Evolutionary conservation across 2,797 vertebrate species (phyloP).

Genomic region (Esox masquinongy): DNA sequence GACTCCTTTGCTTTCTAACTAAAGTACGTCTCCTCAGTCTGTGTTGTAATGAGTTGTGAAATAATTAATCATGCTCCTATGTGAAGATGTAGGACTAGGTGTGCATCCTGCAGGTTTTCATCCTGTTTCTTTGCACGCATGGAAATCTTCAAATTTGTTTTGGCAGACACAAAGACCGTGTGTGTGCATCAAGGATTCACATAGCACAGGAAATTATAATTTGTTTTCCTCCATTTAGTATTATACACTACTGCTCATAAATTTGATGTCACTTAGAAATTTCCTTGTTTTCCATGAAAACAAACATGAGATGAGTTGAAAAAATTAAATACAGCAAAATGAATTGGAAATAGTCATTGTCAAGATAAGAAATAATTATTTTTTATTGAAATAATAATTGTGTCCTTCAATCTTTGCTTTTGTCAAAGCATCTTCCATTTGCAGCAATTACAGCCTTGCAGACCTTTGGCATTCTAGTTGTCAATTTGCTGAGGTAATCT

Average conservation of each 20-base stretch:
- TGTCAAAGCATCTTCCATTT: no score
- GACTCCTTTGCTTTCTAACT: conserved; percentile 5
- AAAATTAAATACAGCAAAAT: no score
- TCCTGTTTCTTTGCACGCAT: neutral
- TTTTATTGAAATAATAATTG: no score
- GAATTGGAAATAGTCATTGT: no score
- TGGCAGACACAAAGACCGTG: neutral
- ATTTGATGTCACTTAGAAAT: no score
- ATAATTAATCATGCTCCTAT: conserved; percentile 21
- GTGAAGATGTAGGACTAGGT: neutral
- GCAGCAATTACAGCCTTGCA: no score
- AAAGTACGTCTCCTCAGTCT: conserved; percentile 3
- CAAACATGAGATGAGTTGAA: no score
- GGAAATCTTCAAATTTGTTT: neutral
- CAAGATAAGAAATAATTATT: no score
- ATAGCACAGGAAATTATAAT: neutral
- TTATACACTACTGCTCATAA: neutral
- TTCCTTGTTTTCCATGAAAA: no score
- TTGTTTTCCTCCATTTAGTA: neutral
- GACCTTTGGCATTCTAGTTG: no score
- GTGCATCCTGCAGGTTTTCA: neutral
- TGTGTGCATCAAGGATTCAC: neutral
- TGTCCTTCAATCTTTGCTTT: no score
- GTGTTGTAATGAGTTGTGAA: conserved; percentile 16
- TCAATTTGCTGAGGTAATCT: no score